phyloP scores from a whole-genome alignment of 2,888 invertebrate species.

The Dasypolia templi region DNA sequence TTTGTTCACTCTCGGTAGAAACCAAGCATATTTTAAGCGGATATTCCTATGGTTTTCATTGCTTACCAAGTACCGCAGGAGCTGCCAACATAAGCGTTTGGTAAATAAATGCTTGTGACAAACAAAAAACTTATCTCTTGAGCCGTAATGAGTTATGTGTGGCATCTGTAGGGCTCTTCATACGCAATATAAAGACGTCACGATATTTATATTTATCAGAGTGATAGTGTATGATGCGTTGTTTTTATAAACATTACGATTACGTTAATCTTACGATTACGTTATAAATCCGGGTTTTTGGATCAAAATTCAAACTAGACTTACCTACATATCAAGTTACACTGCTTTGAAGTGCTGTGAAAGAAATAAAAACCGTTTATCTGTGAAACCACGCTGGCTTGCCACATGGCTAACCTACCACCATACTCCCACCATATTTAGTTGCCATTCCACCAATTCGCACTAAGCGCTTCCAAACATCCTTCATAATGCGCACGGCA shows the following conservation, averaged over 20 bases:
- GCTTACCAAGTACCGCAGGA: conserved; percentile 40
- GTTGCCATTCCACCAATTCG: too few species aligned
- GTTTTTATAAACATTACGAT: neutral
- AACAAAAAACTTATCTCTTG: conserved; percentile 60
- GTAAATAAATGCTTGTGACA: conserved; percentile 52
- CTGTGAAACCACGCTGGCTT: too few species aligned
- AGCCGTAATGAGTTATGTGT: conserved; percentile 58
- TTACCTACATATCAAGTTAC: too few species aligned
- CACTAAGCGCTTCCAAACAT: too few species aligned
- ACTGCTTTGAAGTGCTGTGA: too few species aligned
- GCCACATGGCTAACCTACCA: too few species aligned
- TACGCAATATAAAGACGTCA: conserved; percentile 43
- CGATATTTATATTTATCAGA: conserved; percentile 52
- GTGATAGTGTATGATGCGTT: conserved; percentile 11
- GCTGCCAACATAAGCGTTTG: conserved; percentile 39
- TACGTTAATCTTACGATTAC: too few species aligned
- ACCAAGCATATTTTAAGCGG: conserved; percentile 35
- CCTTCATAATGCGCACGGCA: too few species aligned
- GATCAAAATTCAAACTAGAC: too few species aligned
- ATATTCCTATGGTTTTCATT: conserved; percentile 46
- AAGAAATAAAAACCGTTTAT: too few species aligned
- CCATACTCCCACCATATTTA: too few species aligned
- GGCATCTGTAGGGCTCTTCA: conserved; percentile 42
- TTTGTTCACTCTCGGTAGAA: neutral
- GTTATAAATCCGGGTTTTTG: too few species aligned